Evolutionary conservation across 2,888 invertebrate genomes (phyloP).

Genomic region (Ptilodon capucinus): DNA sequence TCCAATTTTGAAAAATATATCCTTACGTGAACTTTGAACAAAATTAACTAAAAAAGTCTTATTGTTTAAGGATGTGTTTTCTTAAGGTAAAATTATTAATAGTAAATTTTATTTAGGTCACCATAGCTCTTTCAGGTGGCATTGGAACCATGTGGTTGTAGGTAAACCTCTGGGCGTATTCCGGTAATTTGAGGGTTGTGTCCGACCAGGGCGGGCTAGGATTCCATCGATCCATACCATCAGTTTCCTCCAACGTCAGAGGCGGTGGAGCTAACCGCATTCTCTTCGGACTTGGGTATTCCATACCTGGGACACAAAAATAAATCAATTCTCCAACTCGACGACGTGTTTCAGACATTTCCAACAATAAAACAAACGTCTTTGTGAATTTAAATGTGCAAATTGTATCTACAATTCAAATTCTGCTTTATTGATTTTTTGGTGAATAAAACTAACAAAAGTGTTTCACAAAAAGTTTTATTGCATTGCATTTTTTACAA

Average conservation of each 20-base stretch:
- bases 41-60: not conserved
- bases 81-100: not conserved
- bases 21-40: not conserved
- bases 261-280: constrained; percentile 62
- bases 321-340: not conserved
- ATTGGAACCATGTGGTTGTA: constrained; percentile 88
- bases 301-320: constrained; percentile 50
- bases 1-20: too few species aligned
- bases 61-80: not conserved
- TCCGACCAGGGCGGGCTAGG: constrained; percentile 95
- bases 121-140: constrained; percentile 85
- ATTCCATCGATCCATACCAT: constrained; percentile 92
- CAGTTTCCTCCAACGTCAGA: constrained; percentile 78
- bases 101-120: constrained; percentile 51
- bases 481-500: not conserved
- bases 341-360: not conserved
- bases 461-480: not conserved
- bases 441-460: not conserved
- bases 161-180: constrained; percentile 90
- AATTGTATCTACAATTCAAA: not conserved
- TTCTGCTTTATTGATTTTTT: constrained; percentile 2
- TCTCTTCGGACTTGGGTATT: constrained; percentile 67
- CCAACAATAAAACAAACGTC: not conserved
- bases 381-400: not conserved
- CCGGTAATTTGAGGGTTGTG: constrained; percentile 89